Evolutionary conservation across 2,797 vertebrate genomes (phyloP), one percentile per base, ranked within the genome.

Genomic region (Clamator glandarius): DNA sequence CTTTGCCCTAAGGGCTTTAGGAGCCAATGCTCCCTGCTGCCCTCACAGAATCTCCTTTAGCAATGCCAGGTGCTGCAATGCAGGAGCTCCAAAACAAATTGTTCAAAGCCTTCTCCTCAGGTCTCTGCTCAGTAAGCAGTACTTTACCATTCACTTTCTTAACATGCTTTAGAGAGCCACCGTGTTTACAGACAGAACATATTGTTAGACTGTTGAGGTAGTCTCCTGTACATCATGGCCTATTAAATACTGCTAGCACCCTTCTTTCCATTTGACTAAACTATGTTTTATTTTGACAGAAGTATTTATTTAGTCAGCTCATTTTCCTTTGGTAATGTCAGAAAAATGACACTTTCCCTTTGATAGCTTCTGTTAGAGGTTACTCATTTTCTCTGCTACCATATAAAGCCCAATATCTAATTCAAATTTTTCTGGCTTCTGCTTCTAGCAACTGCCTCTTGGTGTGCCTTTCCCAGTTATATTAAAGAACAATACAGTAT

Each of bases 351-450:
- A 46, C 44, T 76, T 63, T 87, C 21, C 20, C 39, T 66, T 67
- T 29, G 31, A 90, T 55, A 87, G 77, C 36, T 52, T 52, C 63
- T 82, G 91, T 88, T 88, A 89, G 52, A 67, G 80, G 59, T 64
- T 92, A 82, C 69, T 88, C 73, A 25, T 31, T 69, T 78, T 78
- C 26, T 66, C 54, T 81, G 29, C 26, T 81, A 54, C 11, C 4
- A 46, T 64, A 61, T 23, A 84, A 61, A 26, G 29, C 62, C 67
- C 72, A 64, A 67, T 46, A 67, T 19, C 20, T 69, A 78, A 88
- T 57, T 73, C 59, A 46, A n/a, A 36, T 52, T 79, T 82, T 79
- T 84, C 61, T 76, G 54, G 51, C 51, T 91, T 66, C 80, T 86
- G 74, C 55, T 82, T 90, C 69, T 55, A 84, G 57, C 70, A 78